Conservation (phyloP, 2,113 vertebrate species). For the Pristiophorus japonicus region DNA sequence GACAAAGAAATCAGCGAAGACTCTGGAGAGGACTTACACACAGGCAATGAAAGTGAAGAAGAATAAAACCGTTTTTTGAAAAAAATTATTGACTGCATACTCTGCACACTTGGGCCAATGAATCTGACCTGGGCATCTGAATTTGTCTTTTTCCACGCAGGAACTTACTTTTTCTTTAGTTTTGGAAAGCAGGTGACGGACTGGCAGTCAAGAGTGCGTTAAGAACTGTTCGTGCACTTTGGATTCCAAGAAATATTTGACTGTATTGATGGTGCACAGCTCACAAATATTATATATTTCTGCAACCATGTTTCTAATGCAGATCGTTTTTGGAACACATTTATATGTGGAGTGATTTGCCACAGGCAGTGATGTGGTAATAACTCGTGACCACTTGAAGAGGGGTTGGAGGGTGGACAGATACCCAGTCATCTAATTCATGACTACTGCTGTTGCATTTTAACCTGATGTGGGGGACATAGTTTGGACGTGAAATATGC, state of each 20-base stretch:
- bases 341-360: slow-evolving; percentile 24
- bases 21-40: slow-evolving; percentile 74
- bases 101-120: slow-evolving; percentile 17
- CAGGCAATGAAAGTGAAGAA: slow-evolving; percentile 89
- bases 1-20: slow-evolving; percentile 87
- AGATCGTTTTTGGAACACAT: slow-evolving; percentile 28
- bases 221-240: slow-evolving; percentile 17
- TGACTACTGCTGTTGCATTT: slow-evolving; percentile 10
- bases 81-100: slow-evolving; percentile 31
- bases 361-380: slow-evolving; percentile 1
- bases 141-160: neutral
- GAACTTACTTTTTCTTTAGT: neutral
- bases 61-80: slow-evolving; percentile 58
- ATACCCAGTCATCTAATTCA: slow-evolving; percentile 16
- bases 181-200: slow-evolving; percentile 1
- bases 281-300: slow-evolving; percentile 17
- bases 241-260: slow-evolving; percentile 27
- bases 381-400: slow-evolving; percentile 2
- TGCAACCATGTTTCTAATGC: slow-evolving; percentile 37
- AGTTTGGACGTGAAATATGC: neutral
- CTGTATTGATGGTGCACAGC: slow-evolving; percentile 7
- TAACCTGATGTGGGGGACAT: neutral
- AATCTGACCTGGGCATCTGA: slow-evolving; percentile 25
- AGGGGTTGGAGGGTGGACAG: neutral
- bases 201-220: neutral